These are phyloP conservation scores for Drosophila siamana DNA, from an alignment of 2,888 invertebrate genomes.

Conservation along the genomic window DNA sequence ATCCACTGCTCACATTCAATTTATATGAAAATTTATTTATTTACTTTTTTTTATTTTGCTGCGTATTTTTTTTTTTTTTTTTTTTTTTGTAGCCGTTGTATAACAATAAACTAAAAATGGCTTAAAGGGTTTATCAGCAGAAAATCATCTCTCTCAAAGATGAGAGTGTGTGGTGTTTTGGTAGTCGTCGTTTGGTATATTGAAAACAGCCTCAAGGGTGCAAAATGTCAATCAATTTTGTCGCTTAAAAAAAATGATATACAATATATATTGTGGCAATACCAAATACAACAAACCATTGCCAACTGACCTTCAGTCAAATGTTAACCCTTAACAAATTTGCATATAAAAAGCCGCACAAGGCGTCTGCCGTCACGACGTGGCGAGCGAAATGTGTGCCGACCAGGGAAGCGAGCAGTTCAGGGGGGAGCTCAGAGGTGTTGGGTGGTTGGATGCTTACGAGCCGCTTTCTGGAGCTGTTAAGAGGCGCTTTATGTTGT, in stretches of 20 bases:
- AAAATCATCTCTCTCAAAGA: constrained; percentile 57
- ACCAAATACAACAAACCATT: constrained; percentile 54
- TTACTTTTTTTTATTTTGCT: constrained; percentile 17
- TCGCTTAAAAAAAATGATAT: constrained; percentile 74
- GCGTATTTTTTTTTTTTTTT: constrained; percentile 8
- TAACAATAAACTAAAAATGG: constrained; percentile 74
- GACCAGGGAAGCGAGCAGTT: background rate
- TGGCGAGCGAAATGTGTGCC: background rate
- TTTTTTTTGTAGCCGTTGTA: constrained; percentile 15
- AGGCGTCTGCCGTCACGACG: too few species aligned
- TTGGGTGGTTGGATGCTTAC: too few species aligned
- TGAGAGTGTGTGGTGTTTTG: constrained; percentile 4
- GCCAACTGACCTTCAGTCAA: constrained; percentile 75
- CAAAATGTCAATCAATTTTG: constrained; percentile 78
- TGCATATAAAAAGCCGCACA: constrained; percentile 73
- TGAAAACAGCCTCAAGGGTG: constrained; percentile 73
- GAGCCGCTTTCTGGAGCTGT: constrained; percentile 49
- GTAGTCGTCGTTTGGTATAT: constrained; percentile 46
- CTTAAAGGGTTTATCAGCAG: constrained; percentile 70
- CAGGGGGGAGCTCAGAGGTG: too few species aligned
- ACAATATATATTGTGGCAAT: constrained; percentile 62
- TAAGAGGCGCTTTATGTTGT: constrained; percentile 77
- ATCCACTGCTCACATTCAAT: constrained; percentile 55
- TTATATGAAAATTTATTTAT: constrained; percentile 64
- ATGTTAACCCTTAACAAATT: constrained; percentile 76